A percentile compares a stretch with the other conserved stretches of the same genome.
These are phyloP conservation scores for Thinocorus orbignyianus DNA, from an alignment of 2,113 vertebrate species.

Conservation along the genomic window DNA sequence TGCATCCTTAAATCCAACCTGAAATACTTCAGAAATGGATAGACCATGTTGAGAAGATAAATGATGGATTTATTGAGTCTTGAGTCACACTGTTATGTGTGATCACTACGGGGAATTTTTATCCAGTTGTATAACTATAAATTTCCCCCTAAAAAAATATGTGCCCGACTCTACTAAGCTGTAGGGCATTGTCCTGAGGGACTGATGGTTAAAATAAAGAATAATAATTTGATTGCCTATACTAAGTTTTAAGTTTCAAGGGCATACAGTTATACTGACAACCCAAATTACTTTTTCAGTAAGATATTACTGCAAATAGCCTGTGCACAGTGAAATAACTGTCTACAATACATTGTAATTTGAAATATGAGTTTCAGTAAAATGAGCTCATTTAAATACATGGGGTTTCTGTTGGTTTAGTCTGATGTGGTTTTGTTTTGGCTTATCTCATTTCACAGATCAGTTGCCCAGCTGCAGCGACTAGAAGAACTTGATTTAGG, in stretches of 20 bases:
- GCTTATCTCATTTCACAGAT: conserved; percentile 76
- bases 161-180: neutral
- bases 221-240: neutral
- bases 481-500: conserved; percentile 98
- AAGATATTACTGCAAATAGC: neutral
- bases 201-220: neutral
- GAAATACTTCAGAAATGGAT: neutral
- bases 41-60: neutral
- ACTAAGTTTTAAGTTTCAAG: neutral
- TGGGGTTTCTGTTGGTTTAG: conserved; percentile 39
- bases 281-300: neutral
- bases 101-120: neutral
- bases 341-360: neutral
- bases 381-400: conserved; percentile 13
- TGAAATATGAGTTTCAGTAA: conserved; percentile 2
- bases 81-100: neutral
- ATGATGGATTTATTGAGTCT: neutral
- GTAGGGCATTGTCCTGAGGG: neutral
- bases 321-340: conserved; percentile 4
- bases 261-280: neutral
- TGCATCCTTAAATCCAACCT: neutral
- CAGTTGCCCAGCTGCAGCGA: conserved; percentile 88
- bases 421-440: conserved; percentile 21
- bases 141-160: neutral
- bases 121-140: neutral